phyloP scores from a whole-genome alignment of 2,797 vertebrate species.

The Epinephelus coioides region DNA sequence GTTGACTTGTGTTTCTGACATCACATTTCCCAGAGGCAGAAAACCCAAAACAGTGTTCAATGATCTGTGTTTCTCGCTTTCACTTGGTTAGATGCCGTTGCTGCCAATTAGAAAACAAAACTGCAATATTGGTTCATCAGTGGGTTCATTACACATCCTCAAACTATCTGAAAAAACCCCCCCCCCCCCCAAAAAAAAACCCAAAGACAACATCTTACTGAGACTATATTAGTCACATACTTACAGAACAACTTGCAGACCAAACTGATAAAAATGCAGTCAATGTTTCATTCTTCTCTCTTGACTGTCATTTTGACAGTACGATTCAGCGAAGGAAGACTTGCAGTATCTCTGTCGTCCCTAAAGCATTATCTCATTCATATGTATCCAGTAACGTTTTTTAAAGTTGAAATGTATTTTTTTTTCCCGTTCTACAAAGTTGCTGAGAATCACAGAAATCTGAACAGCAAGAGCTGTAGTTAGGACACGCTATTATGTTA shows the following conservation, averaged over 20 bases:
- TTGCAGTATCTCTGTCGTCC: neutral
- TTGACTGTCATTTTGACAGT: neutral
- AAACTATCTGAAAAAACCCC: neutral
- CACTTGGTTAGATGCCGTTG: neutral
- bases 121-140: neutral
- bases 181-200: no score
- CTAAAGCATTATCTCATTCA: conserved; percentile 22
- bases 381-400: conserved; percentile 6
- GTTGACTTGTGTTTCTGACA: conserved; percentile 34
- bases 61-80: conserved; percentile 2
- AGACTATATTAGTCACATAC: neutral
- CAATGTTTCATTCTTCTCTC: neutral
- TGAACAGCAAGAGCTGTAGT: neutral
- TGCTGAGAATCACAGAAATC: neutral
- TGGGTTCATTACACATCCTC: conserved; percentile 6
- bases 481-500: neutral
- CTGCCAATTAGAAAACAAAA: conserved; percentile 1
- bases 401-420: neutral
- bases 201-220: neutral
- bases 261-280: conserved; percentile 32
- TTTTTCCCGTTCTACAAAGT: neutral
- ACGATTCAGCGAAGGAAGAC: conserved; percentile 15
- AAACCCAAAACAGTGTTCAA: conserved; percentile 27
- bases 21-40: conserved; percentile 21
- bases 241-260: neutral